Conservation (phyloP, 2,113 vertebrate species). For the Myrmecobius fasciatus region DNA sequence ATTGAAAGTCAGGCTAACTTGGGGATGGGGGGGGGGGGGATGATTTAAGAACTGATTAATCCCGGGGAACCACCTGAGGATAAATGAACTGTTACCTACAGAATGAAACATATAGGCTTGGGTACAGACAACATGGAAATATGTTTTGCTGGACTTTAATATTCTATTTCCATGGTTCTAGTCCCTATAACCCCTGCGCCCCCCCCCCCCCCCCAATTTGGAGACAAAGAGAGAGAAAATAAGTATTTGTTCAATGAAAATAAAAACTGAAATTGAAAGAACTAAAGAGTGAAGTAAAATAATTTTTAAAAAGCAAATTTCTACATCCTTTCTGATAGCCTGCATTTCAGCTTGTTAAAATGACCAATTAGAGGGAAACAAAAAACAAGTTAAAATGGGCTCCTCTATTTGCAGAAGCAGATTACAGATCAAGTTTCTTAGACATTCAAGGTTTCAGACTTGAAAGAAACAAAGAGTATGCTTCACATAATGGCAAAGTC, state of each 20-base stretch:
- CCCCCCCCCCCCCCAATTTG: too few relatives aligned
- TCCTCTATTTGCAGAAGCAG: neutral
- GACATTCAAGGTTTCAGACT: neutral
- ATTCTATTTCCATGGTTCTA: neutral
- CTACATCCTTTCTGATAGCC: neutral
- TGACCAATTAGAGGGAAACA: neutral
- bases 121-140: neutral
- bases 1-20: neutral
- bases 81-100: neutral
- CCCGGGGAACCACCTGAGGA: neutral
- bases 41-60: neutral
- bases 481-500: neutral
- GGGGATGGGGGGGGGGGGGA: too few relatives aligned
- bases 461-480: neutral
- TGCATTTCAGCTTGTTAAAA: neutral
- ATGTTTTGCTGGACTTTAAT: neutral
- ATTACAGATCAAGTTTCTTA: neutral
- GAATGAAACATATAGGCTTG: neutral
- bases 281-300: neutral
- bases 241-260: neutral
- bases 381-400: neutral
- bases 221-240: too few relatives aligned
- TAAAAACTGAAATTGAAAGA: neutral
- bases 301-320: neutral
- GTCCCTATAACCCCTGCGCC: fast-evolving